Evolutionary conservation across 2,888 invertebrate species (phyloP), one percentile per base, ranked within the genome.

Genomic region (Enchytraeus crypticus): DNA sequence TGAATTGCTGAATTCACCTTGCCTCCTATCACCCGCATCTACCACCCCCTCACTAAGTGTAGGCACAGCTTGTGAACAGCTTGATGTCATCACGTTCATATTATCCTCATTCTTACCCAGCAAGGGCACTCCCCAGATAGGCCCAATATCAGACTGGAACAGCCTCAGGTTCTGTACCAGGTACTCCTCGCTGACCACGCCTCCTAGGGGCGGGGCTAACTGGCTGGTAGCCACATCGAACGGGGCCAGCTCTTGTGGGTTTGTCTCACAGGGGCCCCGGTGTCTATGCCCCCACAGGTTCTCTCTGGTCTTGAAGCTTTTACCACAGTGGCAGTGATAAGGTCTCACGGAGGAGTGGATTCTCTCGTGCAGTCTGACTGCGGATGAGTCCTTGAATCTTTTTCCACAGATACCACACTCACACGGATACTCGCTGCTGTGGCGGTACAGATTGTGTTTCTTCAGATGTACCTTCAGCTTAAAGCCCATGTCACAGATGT

Each of bases 241-340:
- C n/a, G 11, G 5, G 1, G 32, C 38, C n/a, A n/a, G n/a, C n/a
- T n/a, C n/a, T n/a, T n/a, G n/a, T 1, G 34, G 23, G 11, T 23
- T 18, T 3, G 3, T 3, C 23, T 54, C 54, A 51, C 68, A 68
- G 30, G 68, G 67, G 14, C 65, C 62, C 5, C 69, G 61, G 54
- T 68, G 67, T 38, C 64, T 61, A 46, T 69, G 69, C 3, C 69
- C 67, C 69, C 69, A 69, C 34, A 69, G 66, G 55, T 68, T 69
- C 59, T 69, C 69, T 21, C 63, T 38, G 11, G 69, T 68, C 63
- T 69, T 69, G 66, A 69, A 69, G n/a, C 60, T 65, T 55, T 68
- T 69, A 26, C 67, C 69, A 51, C 68, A 68, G 26, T 62, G 64
- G 55, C 66, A 66, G n/a, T 57, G 53, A 45, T 66, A 68, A 1